Percentiles rank a stretch among this genome's conserved stretches.
These are phyloP conservation scores for Pachyseris speciosa DNA, from an alignment of 64 coral and sea anemone species.

Conservation along the genomic window DNA sequence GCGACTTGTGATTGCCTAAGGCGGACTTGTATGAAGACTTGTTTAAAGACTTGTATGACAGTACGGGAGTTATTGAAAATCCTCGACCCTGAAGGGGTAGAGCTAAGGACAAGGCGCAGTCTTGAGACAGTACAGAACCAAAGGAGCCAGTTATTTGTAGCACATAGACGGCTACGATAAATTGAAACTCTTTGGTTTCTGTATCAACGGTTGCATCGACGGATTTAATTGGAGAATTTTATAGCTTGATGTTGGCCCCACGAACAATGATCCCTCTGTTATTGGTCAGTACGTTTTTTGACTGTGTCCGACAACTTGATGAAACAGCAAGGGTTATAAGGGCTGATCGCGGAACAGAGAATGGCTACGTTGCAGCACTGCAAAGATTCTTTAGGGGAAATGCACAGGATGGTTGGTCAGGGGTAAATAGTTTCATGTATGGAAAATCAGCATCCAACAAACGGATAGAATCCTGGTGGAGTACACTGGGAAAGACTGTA, in stretches of 20 bases:
- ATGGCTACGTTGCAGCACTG: neutral
- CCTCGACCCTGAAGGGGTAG: no score
- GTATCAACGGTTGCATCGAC: neutral
- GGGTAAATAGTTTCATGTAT: slow-evolving; percentile 71
- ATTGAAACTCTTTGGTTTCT: no score
- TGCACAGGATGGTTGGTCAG: no score
- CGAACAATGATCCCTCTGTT: neutral
- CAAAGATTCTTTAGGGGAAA: neutral
- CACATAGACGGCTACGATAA: no score
- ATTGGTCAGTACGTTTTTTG: neutral
- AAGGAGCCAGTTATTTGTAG: no score
- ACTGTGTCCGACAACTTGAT: neutral
- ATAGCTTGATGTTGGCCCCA: neutral
- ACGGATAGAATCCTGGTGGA: neutral
- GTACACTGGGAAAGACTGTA: slow-evolving; percentile 29
- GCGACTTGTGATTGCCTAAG: no score
- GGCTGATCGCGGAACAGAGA: slow-evolving; percentile 10
- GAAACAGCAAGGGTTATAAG: neutral
- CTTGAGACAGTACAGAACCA: no score
- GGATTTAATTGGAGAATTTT: neutral
- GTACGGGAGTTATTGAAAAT: no score
- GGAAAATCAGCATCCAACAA: slow-evolving; percentile 28
- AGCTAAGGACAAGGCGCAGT: no score
- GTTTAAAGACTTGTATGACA: no score
- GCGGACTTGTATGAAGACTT: no score